Base-by-base conservation (phyloP, 2,797 vertebrate species). In the Carduelis carduelis region DNA sequence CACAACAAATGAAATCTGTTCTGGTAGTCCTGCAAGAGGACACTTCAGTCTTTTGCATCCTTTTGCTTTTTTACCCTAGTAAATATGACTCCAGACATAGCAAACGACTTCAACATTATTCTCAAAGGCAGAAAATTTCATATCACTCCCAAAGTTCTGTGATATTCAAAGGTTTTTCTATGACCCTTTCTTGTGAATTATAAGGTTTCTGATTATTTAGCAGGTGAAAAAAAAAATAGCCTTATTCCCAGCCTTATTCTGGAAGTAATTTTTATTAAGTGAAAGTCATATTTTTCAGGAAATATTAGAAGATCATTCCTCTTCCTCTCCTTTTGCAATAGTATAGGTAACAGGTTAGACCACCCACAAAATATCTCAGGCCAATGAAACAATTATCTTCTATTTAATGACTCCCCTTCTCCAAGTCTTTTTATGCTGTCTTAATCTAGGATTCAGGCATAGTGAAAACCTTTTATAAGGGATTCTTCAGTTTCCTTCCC, bases 281-380 rank as follows among this genome's bases (percentile, higher is more conserved):
- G 12, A 50, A 77, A 59, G 12, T 15, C 6, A 8, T 8, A 1
- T 32, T 69, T 69, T 65, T 78, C 23, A 52, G 28, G 20, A 65
- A 89, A 43, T 2, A 20, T 3, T 35, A 1, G 8, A 50, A 65
- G 5, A 30, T 37, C 5, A 1, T 78, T 68, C 8, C 10, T 68
- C 8, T 53, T 76, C 41, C 20, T n/a, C 52, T 63, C 18, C 8
- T 47, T 83, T 77, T 82, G 6, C 8, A 39, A 9, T 41, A 47
- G 2, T 35, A 27, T 6, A 30, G 4, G 4, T 50, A 26, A 13
- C 5, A 77, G 19, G 1, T 16, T n/a, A 57, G 52, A 47, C 0
- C 3, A 11, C 35, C 23, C 7, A 49, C 20, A 47, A 72, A 76
- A 30, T 21, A 34, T 6, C 14, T 34, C 11, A 27, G n/a, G 3